These are phyloP conservation scores for Plumapathes pennacea DNA, from an alignment of 92 coral and sea anemone species.

Conservation along the genomic window DNA sequence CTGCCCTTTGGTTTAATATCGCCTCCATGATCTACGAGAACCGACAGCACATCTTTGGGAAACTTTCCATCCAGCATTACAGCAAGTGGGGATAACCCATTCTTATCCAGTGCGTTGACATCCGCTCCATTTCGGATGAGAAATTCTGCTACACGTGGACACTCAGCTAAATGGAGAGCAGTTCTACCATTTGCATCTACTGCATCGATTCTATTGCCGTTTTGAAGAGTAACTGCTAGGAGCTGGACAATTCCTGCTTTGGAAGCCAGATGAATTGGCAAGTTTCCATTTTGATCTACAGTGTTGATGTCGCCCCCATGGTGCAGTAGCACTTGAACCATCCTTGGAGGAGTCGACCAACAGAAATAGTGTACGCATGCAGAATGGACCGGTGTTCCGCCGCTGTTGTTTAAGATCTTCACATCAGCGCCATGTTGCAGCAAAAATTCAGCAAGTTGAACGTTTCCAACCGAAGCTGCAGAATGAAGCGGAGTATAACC, in stretches of 20 bases:
- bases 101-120: slow-evolving; percentile 50
- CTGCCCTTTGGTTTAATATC: neutral
- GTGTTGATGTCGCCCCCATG: slow-evolving; percentile 26
- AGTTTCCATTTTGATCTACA: slow-evolving; percentile 31
- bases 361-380: no score
- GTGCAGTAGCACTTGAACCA: slow-evolving; percentile 1
- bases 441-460: neutral
- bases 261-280: slow-evolving; percentile 5
- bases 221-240: no score
- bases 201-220: slow-evolving; percentile 19
- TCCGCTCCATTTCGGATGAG: slow-evolving; percentile 30
- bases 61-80: neutral
- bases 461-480: neutral
- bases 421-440: slow-evolving; percentile 4
- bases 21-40: slow-evolving; percentile 14
- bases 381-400: slow-evolving; percentile 1
- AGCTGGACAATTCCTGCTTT: neutral
- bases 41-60: neutral
- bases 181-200: slow-evolving; percentile 37
- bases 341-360: no score
- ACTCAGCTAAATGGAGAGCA: slow-evolving; percentile 6
- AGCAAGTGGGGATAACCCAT: slow-evolving; percentile 18
- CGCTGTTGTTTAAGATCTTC: neutral
- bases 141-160: neutral
- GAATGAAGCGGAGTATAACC: slow-evolving; percentile 11